Conservation (phyloP, 2,888 invertebrate species). For the Dione vanillae region DNA sequence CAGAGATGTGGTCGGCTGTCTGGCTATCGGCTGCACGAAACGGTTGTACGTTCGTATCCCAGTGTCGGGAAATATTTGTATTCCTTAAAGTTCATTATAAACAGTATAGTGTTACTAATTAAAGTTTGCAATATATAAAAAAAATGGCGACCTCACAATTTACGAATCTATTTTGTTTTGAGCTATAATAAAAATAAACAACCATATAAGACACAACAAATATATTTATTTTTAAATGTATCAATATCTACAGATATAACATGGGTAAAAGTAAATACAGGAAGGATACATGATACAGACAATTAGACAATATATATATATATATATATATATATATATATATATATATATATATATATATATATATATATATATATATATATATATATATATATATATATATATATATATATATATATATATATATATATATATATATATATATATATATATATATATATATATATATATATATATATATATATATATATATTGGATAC, state of each 20-base stretch:
- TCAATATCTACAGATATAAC: constrained; percentile 4
- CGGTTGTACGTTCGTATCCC: no score
- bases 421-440: background rate
- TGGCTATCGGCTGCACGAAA: no score
- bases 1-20: no score
- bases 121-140: no score
- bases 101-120: no score
- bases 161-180: no score
- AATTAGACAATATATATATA: background rate
- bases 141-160: background rate
- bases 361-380: background rate
- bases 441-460: background rate
- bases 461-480: background rate
- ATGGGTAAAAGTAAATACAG: constrained; percentile 16
- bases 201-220: constrained; percentile 11
- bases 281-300: background rate
- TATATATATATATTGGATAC: background rate
- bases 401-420: background rate
- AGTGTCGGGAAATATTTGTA: no score
- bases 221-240: constrained; percentile 23
- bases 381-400: background rate
- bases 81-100: no score
- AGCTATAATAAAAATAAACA: constrained; percentile 2
- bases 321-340: background rate
- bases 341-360: background rate